These are phyloP conservation scores for Heterodera filipjevi DNA, from an alignment of 2,888 invertebrate genomes.

Conservation along the genomic window DNA sequence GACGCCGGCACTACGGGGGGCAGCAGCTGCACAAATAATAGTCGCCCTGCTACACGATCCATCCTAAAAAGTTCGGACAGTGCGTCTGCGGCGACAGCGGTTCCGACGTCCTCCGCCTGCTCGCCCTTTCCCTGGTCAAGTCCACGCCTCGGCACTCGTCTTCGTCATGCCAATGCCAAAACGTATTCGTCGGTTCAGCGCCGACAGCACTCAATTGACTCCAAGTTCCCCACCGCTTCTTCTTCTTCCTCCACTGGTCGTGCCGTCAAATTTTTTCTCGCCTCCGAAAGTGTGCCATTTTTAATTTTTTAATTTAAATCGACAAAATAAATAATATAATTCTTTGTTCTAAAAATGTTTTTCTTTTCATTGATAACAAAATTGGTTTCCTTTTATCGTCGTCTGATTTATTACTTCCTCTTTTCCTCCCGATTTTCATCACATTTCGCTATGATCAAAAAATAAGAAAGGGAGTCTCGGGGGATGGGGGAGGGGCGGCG, in stretches of 20 bases:
- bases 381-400: background rate
- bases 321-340: background rate
- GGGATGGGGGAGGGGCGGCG: no score
- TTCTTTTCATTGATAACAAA: background rate
- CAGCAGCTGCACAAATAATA: background rate
- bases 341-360: background rate
- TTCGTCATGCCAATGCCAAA: background rate
- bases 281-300: background rate
- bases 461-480: background rate
- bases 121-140: background rate
- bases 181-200: background rate
- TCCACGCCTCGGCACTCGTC: background rate
- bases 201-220: background rate
- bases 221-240: background rate
- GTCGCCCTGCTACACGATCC: background rate
- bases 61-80: background rate
- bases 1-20: background rate
- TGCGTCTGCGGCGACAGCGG: background rate
- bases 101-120: background rate
- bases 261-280: slow-evolving; percentile 14
- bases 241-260: background rate
- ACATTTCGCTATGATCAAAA: background rate
- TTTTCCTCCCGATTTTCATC: background rate
- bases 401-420: slow-evolving; percentile 1
- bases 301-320: background rate